Evolutionary conservation across 2,888 invertebrate species (phyloP).

Genomic region (Idaea straminata): DNA sequence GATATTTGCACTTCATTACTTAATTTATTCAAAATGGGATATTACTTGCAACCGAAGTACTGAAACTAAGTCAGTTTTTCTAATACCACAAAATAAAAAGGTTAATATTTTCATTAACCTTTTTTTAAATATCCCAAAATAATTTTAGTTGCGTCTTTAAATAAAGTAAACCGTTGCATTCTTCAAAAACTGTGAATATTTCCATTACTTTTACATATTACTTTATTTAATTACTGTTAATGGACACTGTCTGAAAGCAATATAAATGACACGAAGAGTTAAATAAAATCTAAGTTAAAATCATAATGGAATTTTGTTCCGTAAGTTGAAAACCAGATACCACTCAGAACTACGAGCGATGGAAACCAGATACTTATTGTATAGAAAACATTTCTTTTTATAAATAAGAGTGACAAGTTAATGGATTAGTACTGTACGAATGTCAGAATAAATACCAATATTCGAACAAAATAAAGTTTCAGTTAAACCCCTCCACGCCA

Average conservation of each 20-base stretch:
- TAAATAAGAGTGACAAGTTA: background rate
- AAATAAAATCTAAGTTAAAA: background rate
- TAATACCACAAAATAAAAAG: background rate
- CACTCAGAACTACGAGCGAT: constrained; percentile 1
- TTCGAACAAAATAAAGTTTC: background rate
- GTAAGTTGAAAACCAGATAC: constrained; percentile 14
- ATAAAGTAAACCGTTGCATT: background rate
- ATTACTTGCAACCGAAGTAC: too few species aligned
- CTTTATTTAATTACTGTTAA: background rate
- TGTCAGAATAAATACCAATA: background rate
- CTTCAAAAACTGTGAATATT: background rate
- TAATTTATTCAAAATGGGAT: too few species aligned
- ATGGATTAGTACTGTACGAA: background rate
- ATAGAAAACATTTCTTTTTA: background rate
- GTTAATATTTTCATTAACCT: background rate
- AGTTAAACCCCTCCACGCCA: too few species aligned
- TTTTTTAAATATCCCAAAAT: background rate
- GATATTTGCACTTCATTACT: too few species aligned
- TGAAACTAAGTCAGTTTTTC: background rate
- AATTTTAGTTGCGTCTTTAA: background rate
- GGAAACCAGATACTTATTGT: constrained; percentile 10
- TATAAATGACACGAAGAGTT: background rate
- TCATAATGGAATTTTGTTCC: constrained; percentile 9
- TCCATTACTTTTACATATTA: too few species aligned
- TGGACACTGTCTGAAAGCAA: background rate